Conservation (phyloP, 2,888 invertebrate genomes). For the Apodemia duryi region DNA sequence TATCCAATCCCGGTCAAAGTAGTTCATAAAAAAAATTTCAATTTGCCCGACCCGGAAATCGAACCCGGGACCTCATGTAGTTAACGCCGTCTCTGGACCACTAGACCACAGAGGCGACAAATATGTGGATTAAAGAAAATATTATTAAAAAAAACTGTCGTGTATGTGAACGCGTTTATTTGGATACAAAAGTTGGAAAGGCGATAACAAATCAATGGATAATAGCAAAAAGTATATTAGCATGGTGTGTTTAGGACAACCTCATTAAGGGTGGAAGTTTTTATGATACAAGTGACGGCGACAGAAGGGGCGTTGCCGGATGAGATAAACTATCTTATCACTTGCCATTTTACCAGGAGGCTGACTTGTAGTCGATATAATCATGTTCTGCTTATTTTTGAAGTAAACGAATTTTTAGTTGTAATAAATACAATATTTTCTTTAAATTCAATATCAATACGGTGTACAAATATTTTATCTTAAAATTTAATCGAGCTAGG, state of each 20-base stretch:
- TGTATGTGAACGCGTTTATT: too few species aligned
- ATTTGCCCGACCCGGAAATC: too few species aligned
- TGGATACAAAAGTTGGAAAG: neutral
- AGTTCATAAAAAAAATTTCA: too few species aligned
- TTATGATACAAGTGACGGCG: constrained; percentile 15
- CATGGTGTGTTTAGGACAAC: constrained; percentile 35
- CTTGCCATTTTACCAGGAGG: constrained; percentile 24
- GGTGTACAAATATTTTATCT: too few species aligned
- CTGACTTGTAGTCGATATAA: neutral
- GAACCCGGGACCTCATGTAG: too few species aligned
- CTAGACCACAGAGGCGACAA: too few species aligned
- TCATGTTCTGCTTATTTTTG: neutral
- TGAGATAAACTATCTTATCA: constrained; percentile 69
- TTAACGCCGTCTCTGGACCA: too few species aligned
- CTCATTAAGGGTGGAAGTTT: constrained; percentile 33
- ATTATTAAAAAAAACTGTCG: too few species aligned
- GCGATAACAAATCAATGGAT: constrained; percentile 2
- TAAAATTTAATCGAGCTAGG: too few species aligned
- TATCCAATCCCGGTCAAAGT: too few species aligned
- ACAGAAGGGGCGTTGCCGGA: constrained; percentile 42
- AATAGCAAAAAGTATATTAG: constrained; percentile 28
- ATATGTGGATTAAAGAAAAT: too few species aligned
- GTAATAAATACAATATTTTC: neutral
- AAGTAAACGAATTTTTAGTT: neutral
- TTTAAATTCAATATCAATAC: neutral